Evolutionary conservation across 2,113 vertebrate genomes (phyloP).

Genomic region (Leucoraja erinaceus): DNA sequence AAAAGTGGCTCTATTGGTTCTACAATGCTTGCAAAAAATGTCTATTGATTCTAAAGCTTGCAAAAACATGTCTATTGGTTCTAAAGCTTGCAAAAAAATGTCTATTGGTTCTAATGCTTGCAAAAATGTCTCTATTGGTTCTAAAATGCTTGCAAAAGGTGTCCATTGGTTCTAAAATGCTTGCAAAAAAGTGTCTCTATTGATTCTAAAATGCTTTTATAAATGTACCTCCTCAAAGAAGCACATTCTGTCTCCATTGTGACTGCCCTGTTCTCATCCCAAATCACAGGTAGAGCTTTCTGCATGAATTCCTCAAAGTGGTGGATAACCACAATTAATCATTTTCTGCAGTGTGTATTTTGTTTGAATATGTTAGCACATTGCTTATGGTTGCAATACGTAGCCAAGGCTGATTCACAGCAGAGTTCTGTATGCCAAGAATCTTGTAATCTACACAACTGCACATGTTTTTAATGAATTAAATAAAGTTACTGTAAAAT

Average conservation of each 20-base stretch:
- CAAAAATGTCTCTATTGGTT: no score
- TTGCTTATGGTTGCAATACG: background rate
- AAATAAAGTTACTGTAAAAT: background rate
- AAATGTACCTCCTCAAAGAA: background rate
- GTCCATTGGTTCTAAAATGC: no score
- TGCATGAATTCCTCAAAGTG: background rate
- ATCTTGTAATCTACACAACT: slow-evolving; percentile 9
- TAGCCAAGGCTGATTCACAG: slow-evolving; percentile 10
- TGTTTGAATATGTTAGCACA: background rate
- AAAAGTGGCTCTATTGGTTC: no score
- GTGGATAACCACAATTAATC: background rate
- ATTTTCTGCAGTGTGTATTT: background rate
- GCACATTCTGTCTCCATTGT: background rate
- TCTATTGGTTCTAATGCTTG: no score
- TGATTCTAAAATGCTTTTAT: no score
- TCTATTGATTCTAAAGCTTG: no score
- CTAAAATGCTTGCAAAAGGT: no score
- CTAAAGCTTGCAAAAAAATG: no score
- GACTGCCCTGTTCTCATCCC: background rate
- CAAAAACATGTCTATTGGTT: no score
- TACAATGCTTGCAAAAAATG: no score
- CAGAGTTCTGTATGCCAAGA: background rate
- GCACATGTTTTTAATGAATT: background rate
- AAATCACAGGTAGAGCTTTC: slow-evolving; percentile 7
- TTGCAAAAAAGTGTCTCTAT: no score